These are phyloP conservation scores for Numida meleagris DNA, from an alignment of 2,113 vertebrate species.

Conservation along the genomic window DNA sequence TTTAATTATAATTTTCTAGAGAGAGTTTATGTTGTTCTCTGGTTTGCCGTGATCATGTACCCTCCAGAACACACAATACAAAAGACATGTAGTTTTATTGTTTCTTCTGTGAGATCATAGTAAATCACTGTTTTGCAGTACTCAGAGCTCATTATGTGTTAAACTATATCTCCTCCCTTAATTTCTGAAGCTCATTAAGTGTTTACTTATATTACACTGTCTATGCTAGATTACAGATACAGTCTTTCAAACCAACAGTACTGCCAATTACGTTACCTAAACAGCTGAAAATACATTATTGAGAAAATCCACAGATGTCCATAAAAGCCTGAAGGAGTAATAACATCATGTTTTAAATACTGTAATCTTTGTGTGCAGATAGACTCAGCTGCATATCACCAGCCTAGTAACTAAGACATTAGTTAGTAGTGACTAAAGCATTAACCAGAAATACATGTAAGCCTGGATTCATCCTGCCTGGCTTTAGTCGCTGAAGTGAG, in stretches of 20 bases:
- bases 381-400: neutral
- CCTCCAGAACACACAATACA: neutral
- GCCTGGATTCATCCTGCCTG: neutral
- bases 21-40: neutral
- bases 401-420: neutral
- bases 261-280: neutral
- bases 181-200: neutral
- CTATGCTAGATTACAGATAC: neutral
- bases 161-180: neutral
- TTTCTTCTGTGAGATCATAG: neutral
- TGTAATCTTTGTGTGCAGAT: neutral
- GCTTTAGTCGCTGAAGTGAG: neutral
- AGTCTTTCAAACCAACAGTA: conserved; percentile 7
- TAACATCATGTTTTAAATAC: neutral
- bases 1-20: neutral
- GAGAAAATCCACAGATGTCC: neutral
- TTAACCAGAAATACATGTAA: neutral
- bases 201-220: neutral
- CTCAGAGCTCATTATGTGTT: neutral
- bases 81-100: neutral
- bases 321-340: neutral
- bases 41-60: neutral
- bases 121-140: neutral
- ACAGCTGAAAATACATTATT: neutral
- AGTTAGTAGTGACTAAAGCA: neutral